Conservation (phyloP, 2,888 invertebrate species). For the Philopedon plagiatum region DNA sequence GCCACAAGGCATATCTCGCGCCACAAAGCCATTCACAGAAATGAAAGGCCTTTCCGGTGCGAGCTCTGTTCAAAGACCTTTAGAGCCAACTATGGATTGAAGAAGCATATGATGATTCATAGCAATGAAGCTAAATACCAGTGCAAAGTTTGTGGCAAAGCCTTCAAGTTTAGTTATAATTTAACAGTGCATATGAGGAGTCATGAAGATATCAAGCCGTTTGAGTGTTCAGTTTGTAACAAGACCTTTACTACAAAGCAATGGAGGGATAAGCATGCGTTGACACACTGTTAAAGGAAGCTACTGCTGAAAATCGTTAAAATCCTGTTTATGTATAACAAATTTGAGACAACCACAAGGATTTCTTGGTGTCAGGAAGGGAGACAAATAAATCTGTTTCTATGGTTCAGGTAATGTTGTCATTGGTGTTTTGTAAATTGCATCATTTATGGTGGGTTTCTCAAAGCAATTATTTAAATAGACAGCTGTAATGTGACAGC, state of each 20-base stretch:
- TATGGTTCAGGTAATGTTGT: no score
- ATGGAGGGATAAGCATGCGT: conserved; percentile 47
- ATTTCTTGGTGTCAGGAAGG: no score
- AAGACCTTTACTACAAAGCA: conserved; percentile 69
- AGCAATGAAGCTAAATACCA: conserved; percentile 62
- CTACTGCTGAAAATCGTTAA: no score
- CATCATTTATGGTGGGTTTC: no score
- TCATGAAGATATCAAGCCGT: conserved; percentile 71
- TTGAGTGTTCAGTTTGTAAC: conserved; percentile 64
- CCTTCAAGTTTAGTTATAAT: conserved; percentile 43
- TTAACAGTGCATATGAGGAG: conserved; percentile 68
- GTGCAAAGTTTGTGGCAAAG: conserved; percentile 45
- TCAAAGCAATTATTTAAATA: no score
- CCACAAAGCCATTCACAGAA: conserved; percentile 33
- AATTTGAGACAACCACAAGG: no score
- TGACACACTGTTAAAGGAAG: conserved; percentile 43
- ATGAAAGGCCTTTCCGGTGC: conserved; percentile 42
- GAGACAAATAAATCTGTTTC: no score
- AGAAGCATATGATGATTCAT: conserved; percentile 46
- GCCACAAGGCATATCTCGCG: conserved; percentile 43
- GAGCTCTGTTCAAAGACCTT: conserved; percentile 52
- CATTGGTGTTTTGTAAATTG: no score
- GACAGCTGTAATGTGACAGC: no score
- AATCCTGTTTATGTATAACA: no score
- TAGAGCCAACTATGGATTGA: conserved; percentile 38